Evolutionary conservation across 30 jellyfish, hydroid and myxozoan genomes (phyloP).

Genomic region (Aurelia sp.): DNA sequence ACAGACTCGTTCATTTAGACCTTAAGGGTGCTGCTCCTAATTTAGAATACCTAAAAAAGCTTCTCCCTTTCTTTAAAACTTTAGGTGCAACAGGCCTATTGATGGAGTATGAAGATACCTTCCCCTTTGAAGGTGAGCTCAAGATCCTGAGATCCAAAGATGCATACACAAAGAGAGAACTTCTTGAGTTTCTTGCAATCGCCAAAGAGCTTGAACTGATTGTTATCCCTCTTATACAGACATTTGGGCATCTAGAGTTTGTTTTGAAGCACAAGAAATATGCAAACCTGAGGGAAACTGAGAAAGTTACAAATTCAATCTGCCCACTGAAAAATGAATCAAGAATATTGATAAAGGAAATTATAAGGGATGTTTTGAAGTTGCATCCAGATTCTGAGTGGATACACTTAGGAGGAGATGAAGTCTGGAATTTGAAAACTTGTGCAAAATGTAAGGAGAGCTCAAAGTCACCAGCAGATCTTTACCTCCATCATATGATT

Average conservation of each 20-base stretch:
- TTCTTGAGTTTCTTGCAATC: slow-evolving; percentile 51
- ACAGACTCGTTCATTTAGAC: slow-evolving; percentile 85
- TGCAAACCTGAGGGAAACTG: slow-evolving; percentile 75
- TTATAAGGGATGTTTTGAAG: slow-evolving; percentile 64
- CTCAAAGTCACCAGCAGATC: slow-evolving; percentile 43
- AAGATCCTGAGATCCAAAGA: slow-evolving; percentile 56
- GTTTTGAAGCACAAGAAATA: slow-evolving; percentile 84
- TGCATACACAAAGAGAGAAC: slow-evolving; percentile 76
- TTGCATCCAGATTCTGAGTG: slow-evolving; percentile 81
- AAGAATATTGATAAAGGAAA: slow-evolving; percentile 33
- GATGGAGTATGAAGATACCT: slow-evolving; percentile 94
- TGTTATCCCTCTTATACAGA: slow-evolving; percentile 87
- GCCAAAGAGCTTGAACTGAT: slow-evolving; percentile 71
- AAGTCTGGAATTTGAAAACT: slow-evolving; percentile 88
- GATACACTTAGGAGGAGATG: slow-evolving; percentile 98
- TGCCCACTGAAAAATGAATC: slow-evolving; percentile 84
- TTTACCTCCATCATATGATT: slow-evolving; percentile 81
- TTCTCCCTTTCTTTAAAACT: slow-evolving; percentile 56
- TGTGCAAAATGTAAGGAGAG: slow-evolving; percentile 82
- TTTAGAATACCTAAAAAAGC: slow-evolving; percentile 56
- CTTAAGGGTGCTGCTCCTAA: slow-evolving; percentile 96
- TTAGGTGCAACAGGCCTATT: slow-evolving; percentile 86
- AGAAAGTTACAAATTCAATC: slow-evolving; percentile 65
- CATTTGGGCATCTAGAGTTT: slow-evolving; percentile 97
- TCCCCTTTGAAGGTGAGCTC: slow-evolving; percentile 81